Percentiles rank a stretch among this genome's conserved stretches.
Evolutionary conservation across 2,113 vertebrate genomes (phyloP).

Genomic region (Hydrolagus affinis): DNA sequence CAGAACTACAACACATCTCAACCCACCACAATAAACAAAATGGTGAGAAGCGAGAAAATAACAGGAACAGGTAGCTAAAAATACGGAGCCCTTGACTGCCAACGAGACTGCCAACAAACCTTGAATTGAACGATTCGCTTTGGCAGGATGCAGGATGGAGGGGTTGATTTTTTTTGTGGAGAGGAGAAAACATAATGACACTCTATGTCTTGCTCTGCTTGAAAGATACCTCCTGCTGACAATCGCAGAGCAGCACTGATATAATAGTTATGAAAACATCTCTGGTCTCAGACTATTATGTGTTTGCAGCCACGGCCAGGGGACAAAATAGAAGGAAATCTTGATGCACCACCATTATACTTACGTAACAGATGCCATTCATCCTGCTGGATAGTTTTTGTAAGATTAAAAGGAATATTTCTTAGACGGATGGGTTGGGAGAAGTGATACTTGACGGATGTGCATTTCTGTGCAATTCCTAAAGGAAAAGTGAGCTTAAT

Average conservation of each 20-base stretch:
- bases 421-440: constrained; percentile 66
- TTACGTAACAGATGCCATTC: constrained; percentile 74
- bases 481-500: constrained; percentile 33
- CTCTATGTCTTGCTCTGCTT: background rate
- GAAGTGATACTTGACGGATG: constrained; percentile 73
- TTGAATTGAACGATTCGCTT: no score
- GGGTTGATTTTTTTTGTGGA: background rate
- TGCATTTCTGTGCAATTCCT: constrained; percentile 65
- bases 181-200: background rate
- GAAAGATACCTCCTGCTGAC: background rate
- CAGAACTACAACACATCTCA: no score
- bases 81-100: background rate
- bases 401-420: constrained; percentile 72
- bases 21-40: no score
- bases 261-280: no score
- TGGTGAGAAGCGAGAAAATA: background rate
- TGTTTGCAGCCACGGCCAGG: background rate
- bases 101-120: background rate
- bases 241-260: background rate
- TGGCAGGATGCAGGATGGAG: no score
- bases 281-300: background rate
- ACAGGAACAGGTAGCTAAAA: background rate
- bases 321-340: background rate
- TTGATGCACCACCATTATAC: constrained; percentile 35
- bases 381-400: constrained; percentile 71